These are phyloP conservation scores for Archaeoteleia sp. DNA, from an alignment of 2,888 invertebrate species.

Conservation along the genomic window DNA sequence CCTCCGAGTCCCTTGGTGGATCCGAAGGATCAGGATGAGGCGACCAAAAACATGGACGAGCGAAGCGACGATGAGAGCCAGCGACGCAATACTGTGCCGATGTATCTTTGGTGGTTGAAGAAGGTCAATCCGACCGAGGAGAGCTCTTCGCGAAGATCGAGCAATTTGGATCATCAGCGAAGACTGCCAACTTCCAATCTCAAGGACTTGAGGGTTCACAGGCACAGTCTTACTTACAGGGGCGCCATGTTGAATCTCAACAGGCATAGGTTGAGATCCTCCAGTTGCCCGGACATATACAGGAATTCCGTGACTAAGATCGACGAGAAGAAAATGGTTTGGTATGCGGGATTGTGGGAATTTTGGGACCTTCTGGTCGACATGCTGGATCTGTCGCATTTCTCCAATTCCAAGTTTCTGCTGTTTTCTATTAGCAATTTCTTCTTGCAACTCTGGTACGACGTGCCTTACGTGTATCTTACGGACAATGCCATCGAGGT, in stretches of 20 bases:
- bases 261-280: constrained; percentile 86
- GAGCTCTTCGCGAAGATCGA: constrained; percentile 70
- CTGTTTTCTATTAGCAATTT: constrained; percentile 92
- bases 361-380: constrained; percentile 85
- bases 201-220: constrained; percentile 84
- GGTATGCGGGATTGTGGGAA: constrained; percentile 85
- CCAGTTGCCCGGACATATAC: constrained; percentile 93
- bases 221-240: constrained; percentile 87
- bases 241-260: constrained; percentile 91
- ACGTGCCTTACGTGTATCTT: constrained; percentile 94
- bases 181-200: constrained; percentile 79
- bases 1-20: constrained; percentile 70
- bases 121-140: constrained; percentile 73
- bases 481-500: constrained; percentile 85
- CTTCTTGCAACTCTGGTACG: constrained; percentile 93
- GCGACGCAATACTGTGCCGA: constrained; percentile 31
- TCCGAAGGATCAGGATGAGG: constrained; percentile 35
- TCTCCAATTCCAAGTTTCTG: constrained; percentile 83
- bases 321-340: constrained; percentile 85
- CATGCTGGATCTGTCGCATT: constrained; percentile 88
- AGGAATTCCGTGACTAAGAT: constrained; percentile 90
- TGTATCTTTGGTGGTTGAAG: constrained; percentile 76
- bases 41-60: constrained; percentile 34
- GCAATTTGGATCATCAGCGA: constrained; percentile 70
- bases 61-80: constrained; percentile 15